phyloP scores from a whole-genome alignment of 2,113 vertebrate species.

The Ardeotis arabs region DNA sequence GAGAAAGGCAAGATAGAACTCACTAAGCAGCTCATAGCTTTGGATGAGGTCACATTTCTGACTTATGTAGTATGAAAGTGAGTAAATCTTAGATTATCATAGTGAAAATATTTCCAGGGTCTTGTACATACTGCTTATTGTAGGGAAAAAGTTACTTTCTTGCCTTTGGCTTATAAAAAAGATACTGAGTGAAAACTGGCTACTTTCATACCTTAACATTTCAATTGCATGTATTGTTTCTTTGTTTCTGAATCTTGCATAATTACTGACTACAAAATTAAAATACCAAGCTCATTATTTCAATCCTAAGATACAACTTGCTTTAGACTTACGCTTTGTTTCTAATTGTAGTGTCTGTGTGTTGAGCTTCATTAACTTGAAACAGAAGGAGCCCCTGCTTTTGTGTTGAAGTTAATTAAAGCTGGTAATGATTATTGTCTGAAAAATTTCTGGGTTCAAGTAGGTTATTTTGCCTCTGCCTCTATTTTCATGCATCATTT shows the following conservation, averaged over 20 bases:
- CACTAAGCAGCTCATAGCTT: conserved; percentile 8
- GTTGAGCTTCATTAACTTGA: conserved; percentile 74
- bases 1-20: conserved; percentile 52
- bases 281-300: conserved; percentile 56
- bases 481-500: conserved; percentile 54
- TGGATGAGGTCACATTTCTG: conserved; percentile 45
- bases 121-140: neutral
- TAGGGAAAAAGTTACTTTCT: neutral
- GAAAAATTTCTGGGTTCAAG: conserved; percentile 58
- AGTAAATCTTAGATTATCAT: conserved; percentile 19
- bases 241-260: conserved; percentile 50
- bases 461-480: conserved; percentile 42
- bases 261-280: conserved; percentile 40
- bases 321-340: conserved; percentile 64
- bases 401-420: conserved; percentile 81
- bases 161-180: neutral
- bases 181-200: neutral
- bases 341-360: conserved; percentile 66
- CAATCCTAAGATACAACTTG: conserved; percentile 13
- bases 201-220: neutral
- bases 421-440: conserved; percentile 76
- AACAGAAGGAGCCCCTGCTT: conserved; percentile 66
- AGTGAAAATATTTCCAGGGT: neutral
- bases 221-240: neutral
- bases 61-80: conserved; percentile 12